Evolutionary conservation across 2,888 invertebrate species (phyloP).

Genomic region (Ptilodon capucinus): DNA sequence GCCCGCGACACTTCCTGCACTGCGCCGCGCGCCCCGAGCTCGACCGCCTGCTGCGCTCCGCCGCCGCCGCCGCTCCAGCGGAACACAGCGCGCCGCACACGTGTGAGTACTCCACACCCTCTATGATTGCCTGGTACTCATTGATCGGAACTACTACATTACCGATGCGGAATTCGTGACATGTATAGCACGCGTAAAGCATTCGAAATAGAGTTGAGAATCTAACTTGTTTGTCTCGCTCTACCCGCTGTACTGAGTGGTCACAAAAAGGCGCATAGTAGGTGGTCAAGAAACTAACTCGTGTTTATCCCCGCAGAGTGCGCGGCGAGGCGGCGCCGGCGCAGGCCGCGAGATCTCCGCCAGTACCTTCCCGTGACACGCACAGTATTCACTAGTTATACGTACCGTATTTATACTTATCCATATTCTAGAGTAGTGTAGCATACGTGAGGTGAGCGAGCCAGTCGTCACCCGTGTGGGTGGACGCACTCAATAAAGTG

Average conservation of each 20-base stretch:
- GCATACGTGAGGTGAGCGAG: slow-evolving; percentile 12
- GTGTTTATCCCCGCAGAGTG: slow-evolving; percentile 17
- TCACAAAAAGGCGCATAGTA: too few species aligned
- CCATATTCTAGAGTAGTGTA: slow-evolving; percentile 24
- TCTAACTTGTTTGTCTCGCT: too few species aligned
- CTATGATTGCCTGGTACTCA: neutral
- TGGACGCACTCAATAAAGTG: slow-evolving; percentile 40
- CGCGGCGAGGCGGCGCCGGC: neutral
- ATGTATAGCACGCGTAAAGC: too few species aligned
- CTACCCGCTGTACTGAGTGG: too few species aligned
- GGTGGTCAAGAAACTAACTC: too few species aligned
- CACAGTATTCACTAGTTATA: slow-evolving; percentile 50
- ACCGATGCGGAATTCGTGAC: too few species aligned
- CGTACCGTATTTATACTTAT: slow-evolving; percentile 42
- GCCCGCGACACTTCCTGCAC: slow-evolving; percentile 86
- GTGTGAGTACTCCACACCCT: neutral
- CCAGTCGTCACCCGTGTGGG: slow-evolving; percentile 24
- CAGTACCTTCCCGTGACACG: slow-evolving; percentile 31
- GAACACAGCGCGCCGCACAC: neutral
- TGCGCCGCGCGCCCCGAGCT: slow-evolving; percentile 61
- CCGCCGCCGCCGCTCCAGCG: slow-evolving; percentile 5
- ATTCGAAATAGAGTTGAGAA: too few species aligned
- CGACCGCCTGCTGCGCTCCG: slow-evolving; percentile 56
- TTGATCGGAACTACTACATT: neutral
- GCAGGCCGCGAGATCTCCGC: slow-evolving; percentile 22